These are phyloP conservation scores for Cathartes aura DNA, from an alignment of 2,113 vertebrate genomes.

Conservation along the genomic window DNA sequence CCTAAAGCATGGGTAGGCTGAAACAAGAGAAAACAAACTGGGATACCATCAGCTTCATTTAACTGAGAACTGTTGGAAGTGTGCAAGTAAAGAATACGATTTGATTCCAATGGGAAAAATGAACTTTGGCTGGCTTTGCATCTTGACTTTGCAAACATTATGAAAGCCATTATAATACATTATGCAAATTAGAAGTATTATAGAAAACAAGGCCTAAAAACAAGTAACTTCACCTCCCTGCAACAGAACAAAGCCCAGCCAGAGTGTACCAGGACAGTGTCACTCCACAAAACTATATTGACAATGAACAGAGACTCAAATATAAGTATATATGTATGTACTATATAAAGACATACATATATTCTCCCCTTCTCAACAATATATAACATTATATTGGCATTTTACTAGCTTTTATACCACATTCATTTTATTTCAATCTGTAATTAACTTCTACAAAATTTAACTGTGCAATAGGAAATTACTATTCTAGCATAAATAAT, in stretches of 20 bases:
- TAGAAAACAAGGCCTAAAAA: background rate
- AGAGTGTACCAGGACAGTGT: background rate
- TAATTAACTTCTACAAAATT: constrained; percentile 81
- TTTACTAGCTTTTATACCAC: constrained; percentile 57
- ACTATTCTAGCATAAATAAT: constrained; percentile 74
- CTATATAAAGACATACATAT: background rate
- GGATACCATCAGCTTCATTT: background rate
- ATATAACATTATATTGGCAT: constrained; percentile 32
- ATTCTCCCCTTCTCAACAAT: background rate
- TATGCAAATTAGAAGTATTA: background rate
- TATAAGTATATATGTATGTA: background rate
- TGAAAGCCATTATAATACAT: background rate
- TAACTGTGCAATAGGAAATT: constrained; percentile 76
- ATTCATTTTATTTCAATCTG: constrained; percentile 75
- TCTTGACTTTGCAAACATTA: background rate
- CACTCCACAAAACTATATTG: background rate
- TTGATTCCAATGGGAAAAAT: background rate
- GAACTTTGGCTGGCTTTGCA: background rate
- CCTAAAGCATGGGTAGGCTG: background rate
- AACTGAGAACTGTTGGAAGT: background rate
- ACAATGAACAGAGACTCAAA: background rate
- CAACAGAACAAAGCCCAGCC: background rate
- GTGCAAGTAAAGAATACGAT: background rate
- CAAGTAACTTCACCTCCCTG: background rate
- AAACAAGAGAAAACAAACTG: background rate